Conservation (phyloP, 2,888 invertebrate species). For the Harpalus rubripes region DNA sequence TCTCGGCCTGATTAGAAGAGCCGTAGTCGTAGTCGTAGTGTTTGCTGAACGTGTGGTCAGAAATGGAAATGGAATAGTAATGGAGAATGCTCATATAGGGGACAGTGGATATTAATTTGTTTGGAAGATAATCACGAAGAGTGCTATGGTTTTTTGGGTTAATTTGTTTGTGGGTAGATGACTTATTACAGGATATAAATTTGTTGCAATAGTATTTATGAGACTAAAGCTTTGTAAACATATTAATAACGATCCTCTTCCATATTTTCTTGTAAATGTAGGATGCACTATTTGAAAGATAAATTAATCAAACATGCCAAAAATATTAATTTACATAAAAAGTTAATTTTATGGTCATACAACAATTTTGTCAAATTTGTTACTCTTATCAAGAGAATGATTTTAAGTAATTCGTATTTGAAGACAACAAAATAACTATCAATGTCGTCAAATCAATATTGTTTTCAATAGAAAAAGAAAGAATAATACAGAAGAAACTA, state of each 20-base stretch:
- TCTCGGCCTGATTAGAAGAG: conserved; percentile 48
- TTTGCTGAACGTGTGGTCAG: conserved; percentile 39
- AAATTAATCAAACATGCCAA: background rate
- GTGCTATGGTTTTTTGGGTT: conserved; percentile 30
- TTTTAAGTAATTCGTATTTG: too few species aligned
- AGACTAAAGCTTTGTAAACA: background rate
- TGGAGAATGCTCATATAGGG: conserved; percentile 29
- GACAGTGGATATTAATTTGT: conserved; percentile 37
- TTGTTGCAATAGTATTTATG: background rate
- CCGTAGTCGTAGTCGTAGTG: conserved; percentile 11
- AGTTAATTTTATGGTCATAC: too few species aligned
- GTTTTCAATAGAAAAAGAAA: too few species aligned
- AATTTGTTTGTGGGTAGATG: conserved; percentile 21
- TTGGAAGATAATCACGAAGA: conserved; percentile 38
- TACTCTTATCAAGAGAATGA: too few species aligned
- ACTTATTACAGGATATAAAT: background rate
- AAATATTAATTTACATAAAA: too few species aligned
- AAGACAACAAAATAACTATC: too few species aligned
- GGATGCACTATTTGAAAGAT: background rate
- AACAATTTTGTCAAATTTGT: too few species aligned
- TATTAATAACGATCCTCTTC: background rate
- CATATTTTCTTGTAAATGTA: background rate
- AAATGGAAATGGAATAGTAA: conserved; percentile 42
- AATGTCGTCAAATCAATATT: too few species aligned
- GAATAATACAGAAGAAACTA: too few species aligned